Conservation (phyloP, 37 sponge, comb jelly and placozoan genomes). For the Diacarnus erythraeanus region DNA sequence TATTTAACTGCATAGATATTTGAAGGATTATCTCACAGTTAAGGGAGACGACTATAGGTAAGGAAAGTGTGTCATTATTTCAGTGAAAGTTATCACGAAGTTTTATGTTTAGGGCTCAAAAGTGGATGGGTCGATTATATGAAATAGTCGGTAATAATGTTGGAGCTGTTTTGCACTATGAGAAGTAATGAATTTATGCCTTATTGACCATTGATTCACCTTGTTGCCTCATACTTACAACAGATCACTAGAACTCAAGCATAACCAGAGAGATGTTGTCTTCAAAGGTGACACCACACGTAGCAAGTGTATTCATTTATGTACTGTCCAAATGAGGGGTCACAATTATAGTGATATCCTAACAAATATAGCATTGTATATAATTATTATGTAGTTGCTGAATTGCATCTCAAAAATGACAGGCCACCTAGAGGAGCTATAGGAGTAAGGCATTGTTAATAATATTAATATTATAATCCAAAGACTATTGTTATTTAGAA, state of each 20-base stretch:
- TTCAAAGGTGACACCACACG: slow-evolving; percentile 28
- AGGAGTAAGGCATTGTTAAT: not conserved
- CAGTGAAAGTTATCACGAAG: not conserved
- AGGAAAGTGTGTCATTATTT: not conserved
- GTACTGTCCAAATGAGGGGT: too few relatives aligned
- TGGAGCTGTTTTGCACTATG: slow-evolving; percentile 39
- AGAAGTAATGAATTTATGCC: too few relatives aligned
- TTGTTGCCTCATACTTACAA: too few relatives aligned
- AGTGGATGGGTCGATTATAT: slow-evolving; percentile 52
- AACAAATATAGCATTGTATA: too few relatives aligned
- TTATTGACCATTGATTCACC: too few relatives aligned
- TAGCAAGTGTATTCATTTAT: not conserved
- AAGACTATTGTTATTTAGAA: not conserved
- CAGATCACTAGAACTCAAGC: slow-evolving; percentile 62
- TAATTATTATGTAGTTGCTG: slow-evolving; percentile 47
- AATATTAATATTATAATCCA: not conserved
- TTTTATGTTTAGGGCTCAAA: slow-evolving; percentile 45
- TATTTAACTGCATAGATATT: slow-evolving; percentile 29
- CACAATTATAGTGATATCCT: too few relatives aligned
- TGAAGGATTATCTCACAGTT: slow-evolving; percentile 43
- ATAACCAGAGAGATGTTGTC: slow-evolving; percentile 63
- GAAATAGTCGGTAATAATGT: slow-evolving; percentile 13
- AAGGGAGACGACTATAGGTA: slow-evolving; percentile 43
- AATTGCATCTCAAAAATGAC: slow-evolving; percentile 41
- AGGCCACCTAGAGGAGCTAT: slow-evolving; percentile 13